Evolutionary conservation across 1,140 invertebrate genomes (phyloP), one percentile per base, ranked within the genome.

Genomic region (Copidosoma floridanum): DNA sequence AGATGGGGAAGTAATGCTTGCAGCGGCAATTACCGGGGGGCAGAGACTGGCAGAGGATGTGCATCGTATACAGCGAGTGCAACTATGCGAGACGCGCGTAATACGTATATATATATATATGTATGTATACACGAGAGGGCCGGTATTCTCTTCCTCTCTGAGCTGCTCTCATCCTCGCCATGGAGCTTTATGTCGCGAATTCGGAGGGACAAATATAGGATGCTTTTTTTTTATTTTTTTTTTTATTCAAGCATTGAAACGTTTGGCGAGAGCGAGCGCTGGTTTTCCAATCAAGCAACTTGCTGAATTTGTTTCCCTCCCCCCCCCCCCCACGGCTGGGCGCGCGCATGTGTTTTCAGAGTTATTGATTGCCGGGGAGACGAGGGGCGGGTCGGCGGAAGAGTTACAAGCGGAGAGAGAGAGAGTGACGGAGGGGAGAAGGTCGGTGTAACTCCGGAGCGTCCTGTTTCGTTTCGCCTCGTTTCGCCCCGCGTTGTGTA

Each of bases 211-310:
- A n/a, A n/a, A n/a, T n/a, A n/a, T n/a, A n/a, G n/a, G n/a, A n/a
- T n/a, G n/a, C n/a, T n/a, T n/a, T n/a, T n/a, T n/a, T n/a, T n/a
- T n/a, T n/a, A n/a, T n/a, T n/a, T n/a, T n/a, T n/a, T n/a, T n/a
- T n/a, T n/a, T n/a, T n/a, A n/a, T 41, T 12, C 18, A 16, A 32
- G 29, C 6, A 32, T 32, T 32, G 29, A 6, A 12, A 8, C 12
- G 6, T 32, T 32, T 32, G 6, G 29, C 29, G 29, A n/a, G n/a
- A n/a, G 26, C 60, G 58, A 53, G 32, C 56, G 65, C 61, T 76
- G n/a, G n/a, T 78, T 77, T 79, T 80, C 76, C 78, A 79, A 80
- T 80, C 77, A 79, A 79, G 74, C 77, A 74, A 78, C 77, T 77
- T 76, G 77, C 78, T 79, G 77, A 80, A 78, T 80, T 79, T 78